phyloP scores from a whole-genome alignment of 2,888 invertebrate genomes.

The Torymus aiolomorphi region DNA sequence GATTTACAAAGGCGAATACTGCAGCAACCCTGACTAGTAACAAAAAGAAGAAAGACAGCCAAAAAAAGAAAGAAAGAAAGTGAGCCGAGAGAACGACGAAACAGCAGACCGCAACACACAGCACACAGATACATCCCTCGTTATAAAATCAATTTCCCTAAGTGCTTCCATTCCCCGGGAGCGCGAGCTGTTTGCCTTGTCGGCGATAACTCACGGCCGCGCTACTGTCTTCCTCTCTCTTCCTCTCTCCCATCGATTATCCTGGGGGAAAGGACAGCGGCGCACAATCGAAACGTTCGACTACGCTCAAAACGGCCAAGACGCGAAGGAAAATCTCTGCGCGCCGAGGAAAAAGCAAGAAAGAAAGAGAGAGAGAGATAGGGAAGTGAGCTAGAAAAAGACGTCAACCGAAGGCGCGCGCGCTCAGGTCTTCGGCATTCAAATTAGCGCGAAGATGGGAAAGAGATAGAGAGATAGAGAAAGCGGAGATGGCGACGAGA shows the following conservation, averaged over 20 bases:
- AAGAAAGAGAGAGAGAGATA: not conserved
- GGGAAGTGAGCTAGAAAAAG: conserved; percentile 10
- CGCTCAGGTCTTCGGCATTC: conserved; percentile 37
- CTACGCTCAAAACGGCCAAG: conserved; percentile 20
- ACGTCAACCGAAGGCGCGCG: conserved; percentile 38
- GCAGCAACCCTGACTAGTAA: not conserved
- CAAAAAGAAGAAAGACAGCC: conserved; percentile 4
- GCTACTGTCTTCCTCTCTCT: not conserved
- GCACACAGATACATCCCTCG: conserved; percentile 17
- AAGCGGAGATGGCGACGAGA: not conserved
- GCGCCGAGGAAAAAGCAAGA: not conserved
- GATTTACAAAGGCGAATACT: too few relatives aligned
- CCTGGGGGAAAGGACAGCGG: not conserved
- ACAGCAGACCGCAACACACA: too few relatives aligned
- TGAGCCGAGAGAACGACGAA: too few relatives aligned
- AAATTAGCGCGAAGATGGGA: conserved; percentile 34
- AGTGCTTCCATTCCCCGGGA: conserved; percentile 44
- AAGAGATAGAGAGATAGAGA: not conserved
- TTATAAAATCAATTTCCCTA: conserved; percentile 53
- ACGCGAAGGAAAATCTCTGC: not conserved
- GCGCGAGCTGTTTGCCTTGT: conserved; percentile 40
- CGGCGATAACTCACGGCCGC: conserved; percentile 32
- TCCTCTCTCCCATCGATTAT: conserved; percentile 39
- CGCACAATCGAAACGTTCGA: conserved; percentile 30
- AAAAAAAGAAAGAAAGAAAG: conserved; percentile 12